Evolutionary conservation across 2,797 vertebrate species (phyloP).

Genomic region (Ara ararauna): DNA sequence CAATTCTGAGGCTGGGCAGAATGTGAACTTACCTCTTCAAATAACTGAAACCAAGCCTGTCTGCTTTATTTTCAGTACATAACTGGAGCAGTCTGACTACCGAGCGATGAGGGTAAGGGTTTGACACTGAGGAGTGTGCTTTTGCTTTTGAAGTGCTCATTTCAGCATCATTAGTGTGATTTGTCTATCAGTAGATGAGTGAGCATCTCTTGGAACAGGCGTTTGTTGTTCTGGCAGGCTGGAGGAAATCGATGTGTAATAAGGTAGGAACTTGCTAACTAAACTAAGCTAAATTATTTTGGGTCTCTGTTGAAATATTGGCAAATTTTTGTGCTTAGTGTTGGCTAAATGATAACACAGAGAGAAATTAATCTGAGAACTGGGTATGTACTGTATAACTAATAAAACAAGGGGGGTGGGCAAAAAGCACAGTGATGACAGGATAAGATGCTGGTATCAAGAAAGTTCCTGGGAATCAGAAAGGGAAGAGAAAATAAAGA

Average conservation of each 20-base stretch:
- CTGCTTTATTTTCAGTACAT: fast-evolving
- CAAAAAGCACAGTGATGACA: background rate
- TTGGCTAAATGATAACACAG: background rate
- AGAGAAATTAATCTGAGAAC: background rate
- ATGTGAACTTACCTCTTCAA: background rate
- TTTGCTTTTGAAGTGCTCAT: background rate
- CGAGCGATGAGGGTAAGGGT: background rate
- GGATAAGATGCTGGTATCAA: background rate
- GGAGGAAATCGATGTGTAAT: background rate
- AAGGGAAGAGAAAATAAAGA: background rate
- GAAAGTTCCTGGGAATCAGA: background rate
- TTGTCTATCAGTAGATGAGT: background rate
- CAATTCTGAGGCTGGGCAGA: background rate
- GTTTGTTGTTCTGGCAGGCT: constrained; percentile 20
- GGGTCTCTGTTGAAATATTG: background rate
- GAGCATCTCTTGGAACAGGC: background rate
- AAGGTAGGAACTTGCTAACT: constrained; percentile 4
- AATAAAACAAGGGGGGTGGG: background rate
- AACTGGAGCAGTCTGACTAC: background rate
- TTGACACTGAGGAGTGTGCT: background rate
- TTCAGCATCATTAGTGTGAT: background rate
- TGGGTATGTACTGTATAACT: background rate
- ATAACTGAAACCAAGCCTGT: background rate
- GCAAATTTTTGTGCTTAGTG: background rate
- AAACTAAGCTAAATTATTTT: constrained; percentile 1